phyloP scores from a whole-genome alignment of 1,140 invertebrate species.

The Neoseiulus cucumeris region DNA sequence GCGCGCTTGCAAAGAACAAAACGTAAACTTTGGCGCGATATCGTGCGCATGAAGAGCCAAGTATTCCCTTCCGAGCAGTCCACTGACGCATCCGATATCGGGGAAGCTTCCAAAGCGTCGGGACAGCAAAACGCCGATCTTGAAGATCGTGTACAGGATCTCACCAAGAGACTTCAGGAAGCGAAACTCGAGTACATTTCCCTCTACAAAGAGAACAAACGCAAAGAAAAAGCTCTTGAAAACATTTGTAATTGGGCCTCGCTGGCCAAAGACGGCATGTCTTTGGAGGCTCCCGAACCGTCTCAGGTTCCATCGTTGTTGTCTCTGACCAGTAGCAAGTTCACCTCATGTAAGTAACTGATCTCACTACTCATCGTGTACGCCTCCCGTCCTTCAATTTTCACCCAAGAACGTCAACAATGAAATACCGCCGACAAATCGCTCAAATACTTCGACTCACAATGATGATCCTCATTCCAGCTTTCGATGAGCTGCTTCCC shows the following conservation, averaged over 20 bases:
- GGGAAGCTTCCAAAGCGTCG: background rate
- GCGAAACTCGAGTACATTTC: constrained; percentile 5
- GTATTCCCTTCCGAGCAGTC: background rate
- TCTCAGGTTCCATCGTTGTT: background rate
- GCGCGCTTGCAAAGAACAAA: background rate
- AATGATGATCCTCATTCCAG: too few relatives aligned
- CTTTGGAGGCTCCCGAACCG: background rate
- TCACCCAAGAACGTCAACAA: too few relatives aligned
- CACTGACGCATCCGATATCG: background rate
- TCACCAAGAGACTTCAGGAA: background rate
- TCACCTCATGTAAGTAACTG: background rate
- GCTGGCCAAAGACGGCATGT: background rate
- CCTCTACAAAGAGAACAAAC: constrained; percentile 7
- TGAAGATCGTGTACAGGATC: background rate
- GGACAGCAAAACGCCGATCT: background rate
- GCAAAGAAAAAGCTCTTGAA: constrained; percentile 7
- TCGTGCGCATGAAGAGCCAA: background rate
- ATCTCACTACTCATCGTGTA: too few relatives aligned
- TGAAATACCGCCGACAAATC: too few relatives aligned
- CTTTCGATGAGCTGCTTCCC: background rate
- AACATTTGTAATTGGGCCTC: constrained; percentile 7
- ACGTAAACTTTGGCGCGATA: background rate
- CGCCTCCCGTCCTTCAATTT: too few relatives aligned
- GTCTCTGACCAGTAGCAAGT: background rate
- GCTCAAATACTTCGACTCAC: too few relatives aligned